phyloP scores from a whole-genome alignment of 2,888 invertebrate species.

The Villa cingulata region DNA sequence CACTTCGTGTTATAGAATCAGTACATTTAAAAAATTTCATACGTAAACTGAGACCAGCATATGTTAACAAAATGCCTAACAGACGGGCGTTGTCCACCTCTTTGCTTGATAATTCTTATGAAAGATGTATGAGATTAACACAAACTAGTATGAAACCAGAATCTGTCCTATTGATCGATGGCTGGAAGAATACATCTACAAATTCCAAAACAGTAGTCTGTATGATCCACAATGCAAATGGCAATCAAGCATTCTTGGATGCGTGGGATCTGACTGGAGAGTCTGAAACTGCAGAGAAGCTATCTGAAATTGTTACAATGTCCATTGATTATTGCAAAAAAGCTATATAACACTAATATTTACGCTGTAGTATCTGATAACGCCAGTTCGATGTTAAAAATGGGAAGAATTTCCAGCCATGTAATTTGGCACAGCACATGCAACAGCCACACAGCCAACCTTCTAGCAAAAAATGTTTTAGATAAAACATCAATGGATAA shows the following conservation, averaged over 20 bases:
- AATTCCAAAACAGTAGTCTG: conserved; percentile 9
- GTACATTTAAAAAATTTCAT: no score
- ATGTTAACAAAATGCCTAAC: no score
- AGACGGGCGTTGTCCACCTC: no score
- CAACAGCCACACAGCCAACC: conserved; percentile 17
- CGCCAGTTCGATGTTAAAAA: conserved; percentile 17
- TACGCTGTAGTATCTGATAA: conserved; percentile 19
- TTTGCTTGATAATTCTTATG: no score
- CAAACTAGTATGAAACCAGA: no score
- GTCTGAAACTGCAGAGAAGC: conserved; percentile 8
- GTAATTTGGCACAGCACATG: conserved; percentile 17
- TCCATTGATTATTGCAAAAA: conserved; percentile 11
- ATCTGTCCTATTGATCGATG: no score
- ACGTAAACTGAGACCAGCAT: no score
- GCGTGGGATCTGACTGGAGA: conserved; percentile 14
- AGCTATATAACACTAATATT: conserved; percentile 10
- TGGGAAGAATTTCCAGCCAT: conserved; percentile 13
- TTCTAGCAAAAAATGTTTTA: conserved; percentile 2
- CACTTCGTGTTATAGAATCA: no score
- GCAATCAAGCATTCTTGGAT: conserved; percentile 12
- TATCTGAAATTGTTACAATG: conserved; percentile 12
- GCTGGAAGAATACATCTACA: no score
- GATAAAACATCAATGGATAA: neutral
- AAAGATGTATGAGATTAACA: no score
- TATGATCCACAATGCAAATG: conserved; percentile 7